Evolutionary conservation across 2,797 vertebrate species (phyloP).

Genomic region (Manis crassicaudata): DNA sequence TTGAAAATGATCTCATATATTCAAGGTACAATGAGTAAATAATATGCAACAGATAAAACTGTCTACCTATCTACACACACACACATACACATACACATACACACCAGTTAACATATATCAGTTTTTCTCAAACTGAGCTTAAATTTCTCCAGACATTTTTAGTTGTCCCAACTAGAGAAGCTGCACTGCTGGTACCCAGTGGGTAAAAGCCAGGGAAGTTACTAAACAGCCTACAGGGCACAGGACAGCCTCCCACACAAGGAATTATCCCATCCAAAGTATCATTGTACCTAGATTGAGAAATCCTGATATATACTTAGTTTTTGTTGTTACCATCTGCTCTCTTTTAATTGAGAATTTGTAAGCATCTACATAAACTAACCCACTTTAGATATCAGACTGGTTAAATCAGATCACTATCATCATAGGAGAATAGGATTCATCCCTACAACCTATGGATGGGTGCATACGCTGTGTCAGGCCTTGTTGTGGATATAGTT

Average conservation of each 20-base stretch:
- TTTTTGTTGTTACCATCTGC: background rate
- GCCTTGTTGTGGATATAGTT: background rate
- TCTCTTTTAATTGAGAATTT: constrained; percentile 1
- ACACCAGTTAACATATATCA: background rate
- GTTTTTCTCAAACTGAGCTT: background rate
- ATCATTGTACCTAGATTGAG: background rate
- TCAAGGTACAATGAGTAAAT: constrained; percentile 13
- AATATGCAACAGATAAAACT: background rate
- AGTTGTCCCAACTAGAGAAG: background rate
- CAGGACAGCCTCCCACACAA: background rate
- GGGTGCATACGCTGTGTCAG: too few species aligned
- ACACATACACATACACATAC: background rate
- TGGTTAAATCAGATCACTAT: background rate
- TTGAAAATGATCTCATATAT: background rate
- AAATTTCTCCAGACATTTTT: background rate
- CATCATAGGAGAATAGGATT: background rate
- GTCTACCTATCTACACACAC: background rate
- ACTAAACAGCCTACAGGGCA: background rate
- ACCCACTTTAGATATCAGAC: background rate
- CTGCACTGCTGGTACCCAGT: background rate
- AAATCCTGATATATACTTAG: background rate
- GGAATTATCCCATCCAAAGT: background rate
- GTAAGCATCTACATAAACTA: background rate
- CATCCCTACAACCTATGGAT: background rate
- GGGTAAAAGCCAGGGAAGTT: background rate